phyloP scores from a whole-genome alignment of 2,113 vertebrate species.

The zebrafish (Danio rerio) region GRCz12tu NC_133182.1:36296501-36297000 shows the following conservation, averaged over 20 bases:
- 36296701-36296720: slow-evolving; percentile 66
- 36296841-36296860: not conserved
- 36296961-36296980: slow-evolving; percentile 58
- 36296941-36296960: slow-evolving; percentile 57
- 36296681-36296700: slow-evolving; percentile 75
- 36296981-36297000: slow-evolving; percentile 58
- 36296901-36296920: not conserved
- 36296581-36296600: slow-evolving; percentile 19
- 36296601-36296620: slow-evolving; percentile 61
- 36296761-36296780: slow-evolving; percentile 38
- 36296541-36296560: slow-evolving; percentile 24
- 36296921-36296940: slow-evolving; percentile 56
- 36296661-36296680: slow-evolving; percentile 70
- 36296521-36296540: slow-evolving; percentile 41
- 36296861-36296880: slow-evolving; percentile 8
- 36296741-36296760: slow-evolving; percentile 34
- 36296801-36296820: slow-evolving; percentile 38
- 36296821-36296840: not conserved
- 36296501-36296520: slow-evolving; percentile 73
- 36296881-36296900: not conserved
- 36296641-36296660: slow-evolving; percentile 79
- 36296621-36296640: slow-evolving; percentile 67
- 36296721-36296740: slow-evolving; percentile 11
- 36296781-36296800: slow-evolving; percentile 41
- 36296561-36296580: slow-evolving; percentile 24